Percentiles rank a stretch among this genome's conserved stretches.
phyloP scores from a whole-genome alignment of 2,888 invertebrate genomes.

The Patella caerulea region DNA sequence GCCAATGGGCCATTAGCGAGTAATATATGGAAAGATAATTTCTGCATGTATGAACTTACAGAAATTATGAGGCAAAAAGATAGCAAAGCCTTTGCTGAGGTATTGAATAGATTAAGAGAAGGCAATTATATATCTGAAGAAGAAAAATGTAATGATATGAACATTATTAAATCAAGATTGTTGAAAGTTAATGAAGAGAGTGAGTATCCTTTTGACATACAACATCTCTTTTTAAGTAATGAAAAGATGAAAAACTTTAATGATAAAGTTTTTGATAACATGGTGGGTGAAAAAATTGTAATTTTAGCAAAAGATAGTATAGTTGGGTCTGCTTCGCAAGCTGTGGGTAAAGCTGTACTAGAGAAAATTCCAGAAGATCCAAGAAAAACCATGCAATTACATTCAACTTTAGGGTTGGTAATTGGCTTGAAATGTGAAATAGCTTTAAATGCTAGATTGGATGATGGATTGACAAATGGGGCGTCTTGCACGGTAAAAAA shows the following conservation, averaged over 20 bases:
- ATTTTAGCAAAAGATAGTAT: neutral
- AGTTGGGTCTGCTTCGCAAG: neutral
- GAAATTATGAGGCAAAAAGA: conserved; percentile 24
- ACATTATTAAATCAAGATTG: neutral
- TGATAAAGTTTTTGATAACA: neutral
- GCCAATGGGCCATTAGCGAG: conserved; percentile 22
- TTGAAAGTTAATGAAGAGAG: neutral
- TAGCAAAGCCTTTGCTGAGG: conserved; percentile 39
- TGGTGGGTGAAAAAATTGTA: neutral
- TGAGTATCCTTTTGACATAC: neutral
- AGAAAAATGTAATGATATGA: neutral
- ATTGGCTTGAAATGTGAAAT: no score
- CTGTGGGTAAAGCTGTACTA: no score
- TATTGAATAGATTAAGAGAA: conserved; percentile 42
- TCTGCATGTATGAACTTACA: conserved; percentile 38
- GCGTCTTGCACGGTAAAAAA: conserved; percentile 24
- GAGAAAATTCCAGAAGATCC: no score
- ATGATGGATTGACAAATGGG: neutral
- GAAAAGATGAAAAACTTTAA: neutral
- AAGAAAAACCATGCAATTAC: no score
- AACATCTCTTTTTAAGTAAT: neutral
- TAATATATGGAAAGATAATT: conserved; percentile 21
- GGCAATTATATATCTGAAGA: conserved; percentile 21
- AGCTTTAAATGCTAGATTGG: no score
- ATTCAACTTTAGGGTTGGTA: no score